Percentiles rank a stretch among this genome's conserved stretches.
Evolutionary conservation across 1,140 invertebrate species (phyloP).

Genomic region (Cyrtorhinus lividipennis): DNA sequence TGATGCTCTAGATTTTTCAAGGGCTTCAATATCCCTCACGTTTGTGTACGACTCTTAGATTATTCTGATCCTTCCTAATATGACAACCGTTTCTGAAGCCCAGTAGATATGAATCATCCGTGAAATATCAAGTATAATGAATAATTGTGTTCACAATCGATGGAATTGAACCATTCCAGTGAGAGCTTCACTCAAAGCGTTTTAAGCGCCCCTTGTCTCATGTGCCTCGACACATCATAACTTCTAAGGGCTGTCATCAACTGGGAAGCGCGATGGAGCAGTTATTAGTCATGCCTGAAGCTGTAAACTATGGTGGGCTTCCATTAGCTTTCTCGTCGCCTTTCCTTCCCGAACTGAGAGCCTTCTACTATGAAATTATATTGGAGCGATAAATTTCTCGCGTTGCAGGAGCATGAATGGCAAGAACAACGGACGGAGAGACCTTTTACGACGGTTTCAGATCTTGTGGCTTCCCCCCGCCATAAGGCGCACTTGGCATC

Average conservation of each 20-base stretch:
- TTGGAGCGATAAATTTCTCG: neutral
- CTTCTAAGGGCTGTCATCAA: neutral
- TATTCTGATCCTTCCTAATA: too few species aligned
- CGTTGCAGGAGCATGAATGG: neutral
- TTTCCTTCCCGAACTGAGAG: neutral
- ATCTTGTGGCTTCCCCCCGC: neutral
- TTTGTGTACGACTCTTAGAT: too few species aligned
- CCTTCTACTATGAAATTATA: neutral
- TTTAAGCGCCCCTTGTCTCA: neutral
- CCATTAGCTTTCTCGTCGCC: neutral
- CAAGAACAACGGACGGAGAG: neutral
- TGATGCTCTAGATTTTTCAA: too few species aligned
- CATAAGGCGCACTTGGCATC: neutral
- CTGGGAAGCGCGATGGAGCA: neutral
- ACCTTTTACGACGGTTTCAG: neutral
- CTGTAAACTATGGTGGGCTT: neutral
- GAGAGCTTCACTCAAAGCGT: too few species aligned
- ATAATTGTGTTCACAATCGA: too few species aligned
- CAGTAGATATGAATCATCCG: too few species aligned
- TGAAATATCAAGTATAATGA: too few species aligned
- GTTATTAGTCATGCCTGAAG: neutral
- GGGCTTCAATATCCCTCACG: too few species aligned
- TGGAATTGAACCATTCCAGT: too few species aligned
- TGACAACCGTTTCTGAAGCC: too few species aligned
- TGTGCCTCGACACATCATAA: neutral